Conservation (phyloP, 2,888 invertebrate species). For the Mylabris sibirica region DNA sequence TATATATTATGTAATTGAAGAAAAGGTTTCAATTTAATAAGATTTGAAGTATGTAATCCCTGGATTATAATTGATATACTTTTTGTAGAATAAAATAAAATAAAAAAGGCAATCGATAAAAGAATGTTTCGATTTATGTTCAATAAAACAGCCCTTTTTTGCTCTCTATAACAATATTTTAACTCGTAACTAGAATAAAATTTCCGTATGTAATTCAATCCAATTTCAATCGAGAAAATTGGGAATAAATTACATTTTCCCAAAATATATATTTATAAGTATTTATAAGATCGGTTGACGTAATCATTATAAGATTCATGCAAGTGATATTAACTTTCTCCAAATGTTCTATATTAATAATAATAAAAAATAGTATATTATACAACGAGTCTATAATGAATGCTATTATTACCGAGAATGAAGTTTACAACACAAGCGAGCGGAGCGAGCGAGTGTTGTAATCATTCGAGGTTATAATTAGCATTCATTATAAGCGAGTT, state of each 20-base stretch:
- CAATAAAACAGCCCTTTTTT: neutral
- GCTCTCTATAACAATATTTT: neutral
- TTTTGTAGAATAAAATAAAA: no score
- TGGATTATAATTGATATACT: neutral
- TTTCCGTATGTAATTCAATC: neutral
- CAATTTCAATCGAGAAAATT: constrained; percentile 1
- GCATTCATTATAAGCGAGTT: no score
- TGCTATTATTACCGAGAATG: no score
- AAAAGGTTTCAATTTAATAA: neutral
- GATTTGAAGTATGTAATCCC: neutral
- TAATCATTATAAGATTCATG: neutral
- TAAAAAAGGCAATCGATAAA: no score
- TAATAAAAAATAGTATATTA: no score
- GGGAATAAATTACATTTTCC: neutral
- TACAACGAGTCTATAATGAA: no score
- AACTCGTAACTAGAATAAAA: neutral
- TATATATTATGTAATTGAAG: neutral
- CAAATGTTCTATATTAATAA: neutral
- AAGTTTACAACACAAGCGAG: no score
- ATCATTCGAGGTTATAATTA: no score
- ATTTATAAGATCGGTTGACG: neutral
- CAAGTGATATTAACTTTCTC: neutral
- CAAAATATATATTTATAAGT: neutral
- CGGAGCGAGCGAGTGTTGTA: no score
- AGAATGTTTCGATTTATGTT: neutral